Conservation (phyloP, 2,113 vertebrate genomes). For the Coptodon bakossiorum region DNA sequence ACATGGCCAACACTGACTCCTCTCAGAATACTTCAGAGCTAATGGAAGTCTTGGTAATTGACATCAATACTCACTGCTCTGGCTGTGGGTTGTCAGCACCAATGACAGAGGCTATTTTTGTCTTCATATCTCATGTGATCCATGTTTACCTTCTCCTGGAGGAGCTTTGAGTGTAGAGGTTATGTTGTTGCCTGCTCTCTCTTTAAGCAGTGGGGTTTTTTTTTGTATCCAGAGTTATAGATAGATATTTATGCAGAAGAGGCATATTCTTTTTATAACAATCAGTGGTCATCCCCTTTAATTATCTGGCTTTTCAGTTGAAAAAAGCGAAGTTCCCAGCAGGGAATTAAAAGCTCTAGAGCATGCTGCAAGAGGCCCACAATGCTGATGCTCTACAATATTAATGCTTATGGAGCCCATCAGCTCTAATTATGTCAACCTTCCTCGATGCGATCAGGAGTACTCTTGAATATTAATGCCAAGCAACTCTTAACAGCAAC, state of each 20-base stretch:
- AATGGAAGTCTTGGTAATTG: slow-evolving; percentile 58
- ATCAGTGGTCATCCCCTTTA: background rate
- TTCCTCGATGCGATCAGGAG: slow-evolving; percentile 25
- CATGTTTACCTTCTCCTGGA: slow-evolving; percentile 24
- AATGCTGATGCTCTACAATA: slow-evolving; percentile 54
- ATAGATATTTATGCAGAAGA: background rate
- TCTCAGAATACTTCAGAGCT: slow-evolving; percentile 46
- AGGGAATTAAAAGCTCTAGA: slow-evolving; percentile 15
- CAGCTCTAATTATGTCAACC: slow-evolving; percentile 58
- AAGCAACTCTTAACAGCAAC: slow-evolving; percentile 37
- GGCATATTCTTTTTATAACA: background rate
- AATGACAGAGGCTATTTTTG: slow-evolving; percentile 40
- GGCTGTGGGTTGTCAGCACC: slow-evolving; percentile 19
- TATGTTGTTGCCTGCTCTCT: background rate
- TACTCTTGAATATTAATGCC: slow-evolving; percentile 63
- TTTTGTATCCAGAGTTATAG: background rate
- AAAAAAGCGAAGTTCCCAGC: slow-evolving; percentile 8
- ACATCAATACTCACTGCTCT: slow-evolving; percentile 53
- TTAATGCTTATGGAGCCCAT: slow-evolving; percentile 63
- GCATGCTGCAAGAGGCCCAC: slow-evolving; percentile 10
- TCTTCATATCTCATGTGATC: slow-evolving; percentile 29
- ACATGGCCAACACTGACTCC: slow-evolving; percentile 57
- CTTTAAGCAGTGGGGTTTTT: background rate
- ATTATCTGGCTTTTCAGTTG: background rate
- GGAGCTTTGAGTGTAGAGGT: background rate